These are phyloP conservation scores for Melanophora roralis DNA, from an alignment of 2,888 invertebrate genomes.

Conservation along the genomic window DNA sequence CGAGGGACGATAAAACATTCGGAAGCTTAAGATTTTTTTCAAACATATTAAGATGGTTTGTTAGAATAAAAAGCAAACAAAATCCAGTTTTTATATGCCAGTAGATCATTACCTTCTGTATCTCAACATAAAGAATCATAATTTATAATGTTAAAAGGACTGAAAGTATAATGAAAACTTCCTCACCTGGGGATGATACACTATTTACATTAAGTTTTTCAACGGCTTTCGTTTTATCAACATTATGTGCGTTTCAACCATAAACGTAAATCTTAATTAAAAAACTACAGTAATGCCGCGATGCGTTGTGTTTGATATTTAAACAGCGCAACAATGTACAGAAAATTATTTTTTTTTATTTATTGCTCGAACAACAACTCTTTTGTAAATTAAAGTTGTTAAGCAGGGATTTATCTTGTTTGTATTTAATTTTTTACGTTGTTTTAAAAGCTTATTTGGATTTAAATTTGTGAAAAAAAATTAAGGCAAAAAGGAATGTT, in stretches of 20 bases:
- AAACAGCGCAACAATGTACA: not conserved
- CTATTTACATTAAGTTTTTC: not conserved
- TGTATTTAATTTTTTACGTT: slow-evolving; percentile 14
- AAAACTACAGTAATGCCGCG: not conserved
- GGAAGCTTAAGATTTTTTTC: not conserved
- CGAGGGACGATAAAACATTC: not conserved
- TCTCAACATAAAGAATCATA: too few species aligned
- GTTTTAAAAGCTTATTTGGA: slow-evolving; percentile 43
- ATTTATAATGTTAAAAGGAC: too few species aligned
- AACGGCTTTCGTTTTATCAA: not conserved
- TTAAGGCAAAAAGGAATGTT: slow-evolving; percentile 29
- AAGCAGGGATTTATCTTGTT: slow-evolving; percentile 41
- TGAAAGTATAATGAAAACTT: not conserved
- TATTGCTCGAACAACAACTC: slow-evolving; percentile 29
- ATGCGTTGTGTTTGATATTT: slow-evolving; percentile 2
- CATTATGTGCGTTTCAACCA: not conserved
- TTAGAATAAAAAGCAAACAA: too few species aligned
- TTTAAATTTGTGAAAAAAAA: slow-evolving; percentile 47
- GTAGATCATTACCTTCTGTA: too few species aligned
- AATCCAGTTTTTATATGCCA: too few species aligned
- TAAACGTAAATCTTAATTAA: slow-evolving; percentile 54
- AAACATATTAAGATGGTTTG: too few species aligned
- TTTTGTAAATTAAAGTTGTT: slow-evolving; percentile 44
- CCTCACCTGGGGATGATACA: not conserved
- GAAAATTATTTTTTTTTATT: slow-evolving; percentile 30